These are phyloP conservation scores for Orientallactaga bullata DNA, from an alignment of 2,113 vertebrate species.

Conservation along the genomic window DNA sequence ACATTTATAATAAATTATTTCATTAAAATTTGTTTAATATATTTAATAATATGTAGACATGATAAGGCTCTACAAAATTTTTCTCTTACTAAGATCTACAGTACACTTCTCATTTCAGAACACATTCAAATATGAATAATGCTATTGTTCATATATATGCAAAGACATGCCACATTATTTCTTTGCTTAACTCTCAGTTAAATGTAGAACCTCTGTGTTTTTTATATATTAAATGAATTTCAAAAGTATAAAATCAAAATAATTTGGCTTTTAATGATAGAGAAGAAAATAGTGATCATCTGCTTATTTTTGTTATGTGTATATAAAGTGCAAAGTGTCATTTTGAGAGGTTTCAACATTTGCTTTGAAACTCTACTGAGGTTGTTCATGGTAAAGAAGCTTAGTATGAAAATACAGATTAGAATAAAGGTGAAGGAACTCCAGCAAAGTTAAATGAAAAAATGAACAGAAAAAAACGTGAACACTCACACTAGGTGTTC, in stretches of 20 bases:
- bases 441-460: background rate
- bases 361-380: background rate
- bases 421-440: background rate
- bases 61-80: background rate
- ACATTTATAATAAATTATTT: background rate
- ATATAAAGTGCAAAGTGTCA: background rate
- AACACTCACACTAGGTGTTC: background rate
- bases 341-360: background rate
- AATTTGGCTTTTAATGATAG: background rate
- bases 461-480: background rate
- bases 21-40: background rate
- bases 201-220: background rate
- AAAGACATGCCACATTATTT: background rate
- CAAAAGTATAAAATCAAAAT: background rate
- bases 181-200: background rate
- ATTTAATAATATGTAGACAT: background rate
- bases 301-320: background rate
- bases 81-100: background rate
- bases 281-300: background rate
- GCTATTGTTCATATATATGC: background rate
- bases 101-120: background rate
- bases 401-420: background rate
- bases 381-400: background rate
- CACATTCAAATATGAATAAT: conserved; percentile 2
- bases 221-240: background rate